Base-by-base conservation (phyloP, 2,888 invertebrate species). In the Pristionchus mayeri region DNA sequence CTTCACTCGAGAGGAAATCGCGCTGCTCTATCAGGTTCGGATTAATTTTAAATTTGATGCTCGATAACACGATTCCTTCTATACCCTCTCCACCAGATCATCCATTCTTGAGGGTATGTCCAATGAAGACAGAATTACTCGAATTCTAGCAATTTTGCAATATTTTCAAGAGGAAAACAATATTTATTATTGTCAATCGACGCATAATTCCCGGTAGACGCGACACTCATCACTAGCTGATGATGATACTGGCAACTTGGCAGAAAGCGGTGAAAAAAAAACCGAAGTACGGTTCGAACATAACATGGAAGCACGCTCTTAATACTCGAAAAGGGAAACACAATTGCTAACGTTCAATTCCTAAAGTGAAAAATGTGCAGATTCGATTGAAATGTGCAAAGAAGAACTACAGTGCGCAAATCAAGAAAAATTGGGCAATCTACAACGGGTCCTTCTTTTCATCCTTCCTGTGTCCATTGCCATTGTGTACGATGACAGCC, bases 1-100 rank as follows among this genome's bases (percentile, higher is more conserved):
- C n/a, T 82, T 48, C 81, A 82, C 40, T 44, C 81, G 81, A 44
- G 81, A 82, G 21, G 81, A 82, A 24, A 82, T 82, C 18, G 21
- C 21, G 2, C 48, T 82, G 1, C 63, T 82, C 16, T 63, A 82
- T 30, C 44, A 44, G 63, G 81, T 82, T 16, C 16, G n/a, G 21
- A 79, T n/a, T n/a, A n/a, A n/a, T n/a, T n/a, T n/a, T n/a, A n/a
- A n/a, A n/a, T n/a, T n/a, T n/a, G n/a, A n/a, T n/a, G n/a, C n/a
- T n/a, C n/a, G n/a, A n/a, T n/a, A n/a, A n/a, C n/a, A n/a, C n/a
- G n/a, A n/a, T n/a, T n/a, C n/a, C n/a, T n/a, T n/a, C n/a, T n/a
- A n/a, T n/a, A n/a, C n/a, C n/a, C n/a, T n/a, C n/a, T n/a, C n/a
- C n/a, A n/a, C n/a, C n/a, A n/a, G n/a, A n/a, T n/a, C n/a, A n/a